Evolutionary conservation across 1,140 invertebrate species (phyloP).

Genomic region (Metaphire vulgaris): DNA sequence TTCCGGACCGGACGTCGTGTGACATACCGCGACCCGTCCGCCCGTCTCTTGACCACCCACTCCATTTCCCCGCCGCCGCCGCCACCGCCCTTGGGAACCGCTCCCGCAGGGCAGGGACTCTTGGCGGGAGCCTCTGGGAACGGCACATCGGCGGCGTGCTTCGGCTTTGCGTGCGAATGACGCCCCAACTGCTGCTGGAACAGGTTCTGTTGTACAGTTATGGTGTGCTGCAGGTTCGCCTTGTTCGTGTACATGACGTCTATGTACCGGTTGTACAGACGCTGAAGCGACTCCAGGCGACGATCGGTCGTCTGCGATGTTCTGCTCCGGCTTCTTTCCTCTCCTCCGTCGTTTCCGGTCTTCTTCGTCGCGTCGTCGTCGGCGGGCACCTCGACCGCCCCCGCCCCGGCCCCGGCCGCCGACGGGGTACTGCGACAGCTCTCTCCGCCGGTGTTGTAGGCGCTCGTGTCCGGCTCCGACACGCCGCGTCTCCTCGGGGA

Average conservation of each 20-base stretch:
- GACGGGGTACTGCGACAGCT: conserved; percentile 63
- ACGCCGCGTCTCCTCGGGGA: conserved; percentile 23
- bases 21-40: conserved; percentile 73
- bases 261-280: conserved; percentile 47
- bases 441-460: conserved; percentile 44
- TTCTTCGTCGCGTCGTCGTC: conserved; percentile 43
- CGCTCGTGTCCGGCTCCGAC: neutral
- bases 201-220: conserved; percentile 64
- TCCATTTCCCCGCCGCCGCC: conserved; percentile 59
- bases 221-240: conserved; percentile 67
- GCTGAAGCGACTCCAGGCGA: too few relatives aligned
- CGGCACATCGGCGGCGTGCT: neutral
- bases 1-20: conserved; percentile 65
- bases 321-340: conserved; percentile 48
- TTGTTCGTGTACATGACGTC: conserved; percentile 66
- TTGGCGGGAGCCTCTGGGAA: too few relatives aligned
- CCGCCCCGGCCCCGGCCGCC: conserved; percentile 51
- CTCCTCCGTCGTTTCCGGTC: conserved; percentile 26
- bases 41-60: conserved; percentile 71
- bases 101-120: too few relatives aligned
- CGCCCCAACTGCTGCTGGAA: conserved; percentile 57
- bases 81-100: too few relatives aligned
- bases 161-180: neutral
- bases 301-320: conserved; percentile 47
- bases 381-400: conserved; percentile 57